Evolutionary conservation across 2,888 invertebrate genomes (phyloP), one percentile per base, ranked within the genome.

Genomic region (Stenodera caucasica): DNA sequence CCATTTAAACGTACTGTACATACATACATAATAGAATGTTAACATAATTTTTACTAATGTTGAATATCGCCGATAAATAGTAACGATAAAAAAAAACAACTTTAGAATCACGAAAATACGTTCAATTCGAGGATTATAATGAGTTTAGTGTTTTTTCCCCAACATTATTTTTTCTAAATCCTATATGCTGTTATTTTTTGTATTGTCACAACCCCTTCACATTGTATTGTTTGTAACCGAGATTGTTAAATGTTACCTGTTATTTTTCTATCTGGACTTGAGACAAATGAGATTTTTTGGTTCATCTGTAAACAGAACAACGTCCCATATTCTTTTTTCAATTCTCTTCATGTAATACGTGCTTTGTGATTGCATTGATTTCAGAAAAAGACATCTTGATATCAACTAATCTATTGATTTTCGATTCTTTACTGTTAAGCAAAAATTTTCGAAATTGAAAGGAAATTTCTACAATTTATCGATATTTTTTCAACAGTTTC

Each of bases 271-370:
- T 45, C 21, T 45, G 11, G 45, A 45, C 12, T 45, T 45, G 45
- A 45, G 21, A 45, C 21, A 45, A 45, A 45, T 45, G 45, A 45
- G 45, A 21, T 45, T 45, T 45, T 51, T 59, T 63, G 57, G 59
- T 63, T 63, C 59, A 63, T 63, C 63, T 63, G 59, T 63, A 63
- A 63, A 63, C 63, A 59, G 55, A 58, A 55, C 63, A 54, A 32
- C 33, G 15, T 52, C 30, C 21, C 15, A 21, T 57, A 40, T 53
- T 40, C 59, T 51, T 53, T 61, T 49, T 53, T 60, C 37, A 58
- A 58, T 58, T 15, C 35, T 45, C 55, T 55, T 62, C 62, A 62
- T 62, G 62, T 62, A 62, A 58, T 58, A 62, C 62, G 62, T 62
- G 62, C 62, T 51, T 58, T 55, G 58, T 58, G 58, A 62, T 62